Percentiles rank a stretch among this genome's conserved stretches.
Evolutionary conservation across 2,797 vertebrate species (phyloP).

Genomic region (Oophaga sylvatica): DNA sequence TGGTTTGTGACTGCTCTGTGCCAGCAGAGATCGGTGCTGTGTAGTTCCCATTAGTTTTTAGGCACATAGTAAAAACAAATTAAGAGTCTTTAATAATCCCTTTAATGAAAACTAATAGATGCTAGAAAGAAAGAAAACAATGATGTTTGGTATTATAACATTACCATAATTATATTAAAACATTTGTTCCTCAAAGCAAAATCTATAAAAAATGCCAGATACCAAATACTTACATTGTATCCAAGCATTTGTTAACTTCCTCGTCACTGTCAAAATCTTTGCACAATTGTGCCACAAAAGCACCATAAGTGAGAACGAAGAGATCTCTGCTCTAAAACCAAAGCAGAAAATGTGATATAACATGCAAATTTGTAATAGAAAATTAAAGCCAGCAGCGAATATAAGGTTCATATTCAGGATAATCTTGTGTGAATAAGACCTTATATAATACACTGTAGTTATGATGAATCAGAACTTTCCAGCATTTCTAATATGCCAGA

Average conservation of each 20-base stretch:
- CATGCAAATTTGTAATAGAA: background rate
- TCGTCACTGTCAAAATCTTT: conserved; percentile 81
- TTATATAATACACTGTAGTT: background rate
- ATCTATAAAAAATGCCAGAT: background rate
- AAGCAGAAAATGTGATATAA: conserved; percentile 49
- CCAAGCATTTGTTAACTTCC: conserved; percentile 78
- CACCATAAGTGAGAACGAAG: conserved; percentile 79
- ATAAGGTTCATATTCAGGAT: background rate
- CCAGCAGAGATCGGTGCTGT: no score
- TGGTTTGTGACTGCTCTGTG: no score
- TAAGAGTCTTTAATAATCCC: no score
- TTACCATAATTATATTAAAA: background rate
- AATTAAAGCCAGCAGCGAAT: background rate
- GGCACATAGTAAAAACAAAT: no score
- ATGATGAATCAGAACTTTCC: background rate
- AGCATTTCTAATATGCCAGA: background rate
- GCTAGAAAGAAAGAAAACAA: background rate
- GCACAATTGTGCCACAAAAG: conserved; percentile 79
- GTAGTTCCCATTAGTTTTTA: no score
- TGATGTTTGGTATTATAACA: background rate
- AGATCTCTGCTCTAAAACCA: conserved; percentile 78
- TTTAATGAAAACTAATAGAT: no score
- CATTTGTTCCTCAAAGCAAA: background rate
- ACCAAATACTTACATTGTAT: conserved; percentile 77
- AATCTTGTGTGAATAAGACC: background rate